Percentiles rank a stretch among this genome's conserved stretches.
These are phyloP conservation scores for Triplophysa yarkandensis DNA, from an alignment of 2,797 vertebrate species.

Conservation along the genomic window DNA sequence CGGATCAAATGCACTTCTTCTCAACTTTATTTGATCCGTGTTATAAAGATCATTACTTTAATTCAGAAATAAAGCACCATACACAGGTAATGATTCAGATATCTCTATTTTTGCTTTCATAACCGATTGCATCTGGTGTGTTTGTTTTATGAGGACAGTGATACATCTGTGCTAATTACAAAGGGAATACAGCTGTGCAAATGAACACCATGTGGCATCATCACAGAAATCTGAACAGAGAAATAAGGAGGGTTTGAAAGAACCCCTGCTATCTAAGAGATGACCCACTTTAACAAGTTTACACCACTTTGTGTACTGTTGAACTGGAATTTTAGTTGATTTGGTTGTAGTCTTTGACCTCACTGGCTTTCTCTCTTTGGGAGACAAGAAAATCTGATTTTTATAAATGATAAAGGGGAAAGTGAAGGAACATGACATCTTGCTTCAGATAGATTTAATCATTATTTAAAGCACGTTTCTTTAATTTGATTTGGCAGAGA, in stretches of 20 bases:
- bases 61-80: no score
- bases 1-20: no score
- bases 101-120: no score
- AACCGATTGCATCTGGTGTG: slow-evolving; percentile 4
- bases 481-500: slow-evolving; percentile 5
- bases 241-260: neutral
- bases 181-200: slow-evolving; percentile 9
- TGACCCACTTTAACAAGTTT: neutral
- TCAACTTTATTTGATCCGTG: no score
- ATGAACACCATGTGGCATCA: neutral
- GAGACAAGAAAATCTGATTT: neutral
- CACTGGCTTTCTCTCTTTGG: neutral
- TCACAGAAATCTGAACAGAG: slow-evolving; percentile 5
- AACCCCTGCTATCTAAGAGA: no score
- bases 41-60: no score
- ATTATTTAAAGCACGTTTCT: neutral
- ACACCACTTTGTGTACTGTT: neutral
- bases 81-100: no score
- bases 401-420: neutral
- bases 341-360: no score
- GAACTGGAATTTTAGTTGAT: no score
- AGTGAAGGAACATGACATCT: neutral
- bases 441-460: neutral
- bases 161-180: slow-evolving; percentile 32
- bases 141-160: neutral